Evolutionary conservation across 2,888 invertebrate genomes (phyloP), one percentile per base, ranked within the genome.

Genomic region (Leptinotarsa haldemani): DNA sequence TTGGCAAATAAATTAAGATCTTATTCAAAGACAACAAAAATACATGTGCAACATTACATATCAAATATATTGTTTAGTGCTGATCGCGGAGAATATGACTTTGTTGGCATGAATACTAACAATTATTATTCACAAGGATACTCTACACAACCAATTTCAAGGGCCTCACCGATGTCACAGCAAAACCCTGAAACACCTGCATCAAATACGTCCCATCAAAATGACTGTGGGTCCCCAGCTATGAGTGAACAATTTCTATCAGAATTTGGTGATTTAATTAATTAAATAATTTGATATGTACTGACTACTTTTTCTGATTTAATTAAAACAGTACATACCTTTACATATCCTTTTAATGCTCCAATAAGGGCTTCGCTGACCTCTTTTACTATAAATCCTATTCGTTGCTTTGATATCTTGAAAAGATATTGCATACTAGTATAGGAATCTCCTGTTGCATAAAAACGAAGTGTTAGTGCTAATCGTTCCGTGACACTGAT

Each of bases 1-100:
- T 48, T 48, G 48, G 48, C 48, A 48, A 48, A 48, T 48, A 48
- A 48, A 48, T 48, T 15, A 48, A 48, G 48, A 48, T 48, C 48
- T 48, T 48, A 48, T 48, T 48, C 48, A 48, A 48, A 48, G 48
- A 48, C 48, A 48, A 48, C 48, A 48, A 48, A 48, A 48, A 48
- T 48, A 48, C 48, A 48, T 48, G 48, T 48, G 48, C 48, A 48
- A 48, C 48, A 48, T 48, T 48, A 48, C 48, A 48, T 48, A 48
- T 48, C 48, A 48, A 48, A 48, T 48, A 48, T 48, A 48, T 48
- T 15, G 48, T 48, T 48, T 48, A 48, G 48, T 48, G 48, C 48
- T 48, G 48, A 48, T 48, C 48, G 48, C 48, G 48, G 48, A 48
- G 48, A 48, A 48, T 48, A 48, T 48, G 48, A 48, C 48, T 48